Evolutionary conservation across 2,113 vertebrate genomes (phyloP).

Genomic region (Nycticebus coucang): DNA sequence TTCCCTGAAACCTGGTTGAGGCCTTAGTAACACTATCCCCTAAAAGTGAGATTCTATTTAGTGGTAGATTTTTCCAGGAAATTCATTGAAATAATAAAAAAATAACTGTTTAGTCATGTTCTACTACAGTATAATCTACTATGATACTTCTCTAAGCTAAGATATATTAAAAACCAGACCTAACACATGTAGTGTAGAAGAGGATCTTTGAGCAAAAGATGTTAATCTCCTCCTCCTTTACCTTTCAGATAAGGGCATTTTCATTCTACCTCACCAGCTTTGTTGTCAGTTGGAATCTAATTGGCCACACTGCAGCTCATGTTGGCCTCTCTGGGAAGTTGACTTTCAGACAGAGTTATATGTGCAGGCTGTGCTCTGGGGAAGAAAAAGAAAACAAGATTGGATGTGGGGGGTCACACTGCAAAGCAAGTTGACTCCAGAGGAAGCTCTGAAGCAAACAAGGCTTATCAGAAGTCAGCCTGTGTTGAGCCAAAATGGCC

Average conservation of each 20-base stretch:
- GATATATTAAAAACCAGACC: background rate
- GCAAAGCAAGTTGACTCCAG: background rate
- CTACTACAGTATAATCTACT: background rate
- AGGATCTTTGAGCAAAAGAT: background rate
- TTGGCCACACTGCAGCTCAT: background rate
- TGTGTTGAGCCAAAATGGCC: background rate
- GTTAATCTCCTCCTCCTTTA: background rate
- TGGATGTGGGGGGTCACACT: background rate
- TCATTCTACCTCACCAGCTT: background rate
- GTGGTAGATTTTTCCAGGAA: background rate
- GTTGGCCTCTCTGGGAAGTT: background rate
- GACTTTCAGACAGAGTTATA: background rate
- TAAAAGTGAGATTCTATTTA: background rate
- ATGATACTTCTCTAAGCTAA: background rate
- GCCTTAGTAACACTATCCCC: background rate
- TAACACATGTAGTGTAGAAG: background rate
- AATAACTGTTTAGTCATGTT: background rate
- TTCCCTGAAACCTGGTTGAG: background rate
- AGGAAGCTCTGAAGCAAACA: background rate
- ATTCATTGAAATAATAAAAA: background rate
- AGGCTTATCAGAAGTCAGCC: background rate
- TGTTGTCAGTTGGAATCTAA: background rate
- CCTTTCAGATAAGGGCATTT: background rate
- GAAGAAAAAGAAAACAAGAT: background rate
- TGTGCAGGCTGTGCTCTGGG: accelerated